Conservation (phyloP, 1,140 invertebrate species). For the Vollenhovia emeryi region DNA sequence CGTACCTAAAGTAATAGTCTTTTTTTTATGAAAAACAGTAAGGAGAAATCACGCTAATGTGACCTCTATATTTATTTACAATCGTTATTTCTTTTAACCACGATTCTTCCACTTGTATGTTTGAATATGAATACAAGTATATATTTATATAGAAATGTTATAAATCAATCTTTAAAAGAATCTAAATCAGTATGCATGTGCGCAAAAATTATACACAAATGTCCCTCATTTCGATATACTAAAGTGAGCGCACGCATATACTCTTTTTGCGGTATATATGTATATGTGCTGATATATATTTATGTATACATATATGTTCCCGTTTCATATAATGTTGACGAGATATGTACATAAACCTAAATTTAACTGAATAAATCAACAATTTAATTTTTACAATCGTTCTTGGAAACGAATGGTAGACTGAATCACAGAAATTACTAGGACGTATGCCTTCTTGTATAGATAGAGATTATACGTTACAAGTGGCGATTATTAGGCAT, state of each 20-base stretch:
- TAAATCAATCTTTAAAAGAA: conserved; percentile 30
- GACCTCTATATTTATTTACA: conserved; percentile 64
- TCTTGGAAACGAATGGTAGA: conserved; percentile 37
- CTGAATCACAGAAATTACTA: conserved; percentile 43
- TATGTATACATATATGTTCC: conserved; percentile 14
- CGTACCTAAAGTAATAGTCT: conserved; percentile 42
- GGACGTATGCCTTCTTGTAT: conserved; percentile 15
- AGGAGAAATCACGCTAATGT: conserved; percentile 14
- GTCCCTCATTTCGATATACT: conserved; percentile 26
- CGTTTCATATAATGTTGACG: neutral
- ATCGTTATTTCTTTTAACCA: conserved; percentile 36
- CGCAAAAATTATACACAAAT: conserved; percentile 43
- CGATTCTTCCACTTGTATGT: neutral
- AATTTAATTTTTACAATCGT: conserved; percentile 37
- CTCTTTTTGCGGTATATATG: conserved; percentile 27
- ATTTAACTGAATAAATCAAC: conserved; percentile 11
- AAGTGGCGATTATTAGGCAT: neutral
- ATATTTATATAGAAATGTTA: conserved; percentile 24
- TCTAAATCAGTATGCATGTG: conserved; percentile 42
- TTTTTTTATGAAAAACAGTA: conserved; percentile 57
- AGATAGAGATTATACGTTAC: conserved; percentile 20
- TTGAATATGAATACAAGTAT: conserved; percentile 48
- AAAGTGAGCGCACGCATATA: conserved; percentile 46
- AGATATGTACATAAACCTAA: conserved; percentile 59
- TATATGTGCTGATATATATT: conserved; percentile 31